Evolutionary conservation across 2,888 invertebrate genomes (phyloP).

Genomic region (Frankliniella fusca): DNA sequence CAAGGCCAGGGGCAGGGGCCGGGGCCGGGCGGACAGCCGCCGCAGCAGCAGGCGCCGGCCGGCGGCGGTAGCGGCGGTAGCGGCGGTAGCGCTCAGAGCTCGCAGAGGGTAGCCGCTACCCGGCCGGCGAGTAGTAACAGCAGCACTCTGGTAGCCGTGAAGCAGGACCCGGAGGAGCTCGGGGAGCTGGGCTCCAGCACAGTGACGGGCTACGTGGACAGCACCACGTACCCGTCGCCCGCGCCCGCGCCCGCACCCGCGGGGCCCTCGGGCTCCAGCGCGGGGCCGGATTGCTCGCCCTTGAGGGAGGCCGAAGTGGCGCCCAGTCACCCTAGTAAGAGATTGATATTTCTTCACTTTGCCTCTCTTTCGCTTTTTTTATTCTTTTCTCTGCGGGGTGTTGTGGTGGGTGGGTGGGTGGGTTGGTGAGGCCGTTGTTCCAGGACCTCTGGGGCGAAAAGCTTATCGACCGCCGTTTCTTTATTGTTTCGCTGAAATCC

Average conservation of each 20-base stretch:
- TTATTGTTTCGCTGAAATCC: too few species aligned
- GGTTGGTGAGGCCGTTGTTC: too few species aligned
- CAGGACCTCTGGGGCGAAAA: too few species aligned
- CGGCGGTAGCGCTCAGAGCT: conserved; percentile 16
- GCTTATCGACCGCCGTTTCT: too few species aligned
- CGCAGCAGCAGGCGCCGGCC: neutral
- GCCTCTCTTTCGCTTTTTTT: conserved; percentile 16
- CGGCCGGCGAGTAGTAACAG: conserved; percentile 5
- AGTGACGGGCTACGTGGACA: conserved; percentile 39
- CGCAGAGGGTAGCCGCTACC: neutral
- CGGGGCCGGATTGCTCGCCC: conserved; percentile 3
- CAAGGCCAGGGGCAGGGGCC: neutral
- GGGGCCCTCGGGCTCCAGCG: neutral
- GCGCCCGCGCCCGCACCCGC: neutral
- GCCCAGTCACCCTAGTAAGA: conserved; percentile 40
- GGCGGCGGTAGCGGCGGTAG: neutral
- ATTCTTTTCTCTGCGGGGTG: neutral
- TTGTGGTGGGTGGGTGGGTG: too few species aligned
- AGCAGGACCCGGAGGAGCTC: conserved; percentile 13
- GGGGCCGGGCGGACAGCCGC: neutral
- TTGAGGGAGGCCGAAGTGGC: conserved; percentile 33
- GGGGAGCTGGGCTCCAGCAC: conserved; percentile 6
- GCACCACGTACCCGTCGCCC: conserved; percentile 38
- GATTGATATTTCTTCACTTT: conserved; percentile 19
- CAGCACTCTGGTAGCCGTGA: conserved; percentile 15